Percentiles rank a stretch among this genome's conserved stretches.
phyloP scores from a whole-genome alignment of 2,888 invertebrate species.

The Folsomia candida region DNA sequence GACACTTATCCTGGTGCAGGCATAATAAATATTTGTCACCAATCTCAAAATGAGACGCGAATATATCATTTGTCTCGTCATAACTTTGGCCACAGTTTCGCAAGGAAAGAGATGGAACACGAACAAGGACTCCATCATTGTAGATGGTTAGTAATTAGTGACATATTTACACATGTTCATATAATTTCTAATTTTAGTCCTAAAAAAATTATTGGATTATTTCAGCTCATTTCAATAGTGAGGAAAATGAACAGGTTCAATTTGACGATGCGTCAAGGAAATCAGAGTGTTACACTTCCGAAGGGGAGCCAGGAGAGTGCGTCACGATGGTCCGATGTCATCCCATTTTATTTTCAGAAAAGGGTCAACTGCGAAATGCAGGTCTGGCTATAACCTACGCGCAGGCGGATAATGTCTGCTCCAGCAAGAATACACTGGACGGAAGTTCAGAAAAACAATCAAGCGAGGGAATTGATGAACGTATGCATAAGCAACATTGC shows the following conservation, averaged over 20 bases:
- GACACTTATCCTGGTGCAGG: neutral
- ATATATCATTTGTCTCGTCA: neutral
- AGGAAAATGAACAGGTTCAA: conserved; percentile 30
- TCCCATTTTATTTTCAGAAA: conserved; percentile 39
- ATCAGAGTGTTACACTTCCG: conserved; percentile 37
- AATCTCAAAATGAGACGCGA: neutral
- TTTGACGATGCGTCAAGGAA: conserved; percentile 34
- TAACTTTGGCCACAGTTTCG: neutral
- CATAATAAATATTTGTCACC: neutral
- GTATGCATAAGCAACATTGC: neutral
- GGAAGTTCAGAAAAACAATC: neutral
- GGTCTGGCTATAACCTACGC: conserved; percentile 40
- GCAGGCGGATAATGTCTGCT: conserved; percentile 22
- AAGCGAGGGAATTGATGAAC: neutral
- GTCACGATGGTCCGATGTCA: conserved; percentile 39
- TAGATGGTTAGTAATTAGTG: conserved; percentile 36
- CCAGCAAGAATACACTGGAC: conserved; percentile 22
- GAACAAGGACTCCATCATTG: conserved; percentile 42
- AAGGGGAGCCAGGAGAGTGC: conserved; percentile 38
- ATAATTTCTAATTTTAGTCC: neutral
- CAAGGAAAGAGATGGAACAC: conserved; percentile 40
- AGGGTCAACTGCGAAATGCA: conserved; percentile 36
- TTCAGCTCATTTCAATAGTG: conserved; percentile 23
- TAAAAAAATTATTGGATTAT: neutral
- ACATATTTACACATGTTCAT: no score